Conservation (phyloP, 2,888 invertebrate species). For the Drosophila mettleri region DNA sequence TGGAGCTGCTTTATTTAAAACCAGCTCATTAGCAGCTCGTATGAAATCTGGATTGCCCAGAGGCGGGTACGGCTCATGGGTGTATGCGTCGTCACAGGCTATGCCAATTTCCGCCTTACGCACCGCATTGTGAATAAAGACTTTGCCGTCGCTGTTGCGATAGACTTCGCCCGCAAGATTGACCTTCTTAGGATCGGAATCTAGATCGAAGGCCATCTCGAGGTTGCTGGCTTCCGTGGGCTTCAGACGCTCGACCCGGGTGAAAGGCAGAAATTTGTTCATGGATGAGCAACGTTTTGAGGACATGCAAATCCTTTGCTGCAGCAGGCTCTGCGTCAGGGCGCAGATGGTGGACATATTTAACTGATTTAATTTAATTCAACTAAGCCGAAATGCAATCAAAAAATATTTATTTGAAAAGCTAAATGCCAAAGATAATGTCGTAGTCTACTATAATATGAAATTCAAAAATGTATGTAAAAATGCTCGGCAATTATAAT, state of each 20-base stretch:
- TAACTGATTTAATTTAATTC: neutral
- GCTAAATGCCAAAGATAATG: neutral
- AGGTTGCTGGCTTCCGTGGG: constrained; percentile 20
- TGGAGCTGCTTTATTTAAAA: constrained; percentile 31
- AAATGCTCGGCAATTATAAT: neutral
- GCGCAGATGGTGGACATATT: constrained; percentile 33
- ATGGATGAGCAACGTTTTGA: constrained; percentile 15
- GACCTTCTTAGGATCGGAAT: constrained; percentile 36
- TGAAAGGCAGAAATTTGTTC: constrained; percentile 39
- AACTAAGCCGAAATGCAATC: constrained; percentile 9
- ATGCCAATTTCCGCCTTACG: constrained; percentile 40
- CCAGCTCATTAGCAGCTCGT: constrained; percentile 40
- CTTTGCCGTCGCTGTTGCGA: constrained; percentile 19
- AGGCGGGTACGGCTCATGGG: constrained; percentile 20
- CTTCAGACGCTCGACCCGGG: constrained; percentile 23
- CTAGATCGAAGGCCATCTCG: constrained; percentile 28
- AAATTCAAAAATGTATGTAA: neutral
- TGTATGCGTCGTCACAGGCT: constrained; percentile 28
- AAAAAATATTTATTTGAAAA: neutral
- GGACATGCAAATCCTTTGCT: constrained; percentile 12
- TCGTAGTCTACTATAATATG: constrained; percentile 21
- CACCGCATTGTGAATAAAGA: constrained; percentile 33
- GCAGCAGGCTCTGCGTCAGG: constrained; percentile 19
- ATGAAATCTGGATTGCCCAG: constrained; percentile 51
- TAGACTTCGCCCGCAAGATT: constrained; percentile 39